Evolutionary conservation across 1,140 invertebrate genomes (phyloP).

Genomic region (Chelonus insularis): DNA sequence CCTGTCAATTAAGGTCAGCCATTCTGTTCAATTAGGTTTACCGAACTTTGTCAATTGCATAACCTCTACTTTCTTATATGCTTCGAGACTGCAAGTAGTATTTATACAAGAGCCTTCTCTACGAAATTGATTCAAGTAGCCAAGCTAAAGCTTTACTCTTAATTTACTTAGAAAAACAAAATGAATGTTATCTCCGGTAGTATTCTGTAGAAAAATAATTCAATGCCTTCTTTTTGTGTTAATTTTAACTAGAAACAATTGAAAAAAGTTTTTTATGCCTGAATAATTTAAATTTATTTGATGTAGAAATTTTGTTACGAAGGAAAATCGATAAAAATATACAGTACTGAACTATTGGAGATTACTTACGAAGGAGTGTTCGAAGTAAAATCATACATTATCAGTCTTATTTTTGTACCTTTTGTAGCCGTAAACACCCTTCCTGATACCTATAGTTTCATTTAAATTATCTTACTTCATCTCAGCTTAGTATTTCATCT

Average conservation of each 20-base stretch:
- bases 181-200: not conserved
- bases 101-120: not conserved
- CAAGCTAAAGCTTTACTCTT: not conserved
- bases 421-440: too few relatives aligned
- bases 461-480: too few relatives aligned
- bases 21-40: constrained; percentile 36
- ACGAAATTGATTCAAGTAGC: not conserved
- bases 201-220: not conserved
- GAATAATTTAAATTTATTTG: too few relatives aligned
- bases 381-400: too few relatives aligned
- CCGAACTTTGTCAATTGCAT: constrained; percentile 32
- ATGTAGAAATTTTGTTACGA: too few relatives aligned
- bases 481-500: too few relatives aligned
- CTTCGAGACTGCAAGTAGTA: not conserved
- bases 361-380: too few relatives aligned
- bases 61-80: constrained; percentile 1
- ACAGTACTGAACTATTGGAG: too few relatives aligned
- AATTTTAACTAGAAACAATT: not conserved
- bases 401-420: too few relatives aligned
- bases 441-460: too few relatives aligned
- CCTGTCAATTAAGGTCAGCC: constrained; percentile 38
- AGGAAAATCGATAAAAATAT: too few relatives aligned
- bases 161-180: not conserved
- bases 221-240: not conserved
- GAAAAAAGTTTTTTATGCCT: too few relatives aligned